Evolutionary conservation across 2,797 vertebrate genomes (phyloP).

Genomic region (Sebastes itinus): DNA sequence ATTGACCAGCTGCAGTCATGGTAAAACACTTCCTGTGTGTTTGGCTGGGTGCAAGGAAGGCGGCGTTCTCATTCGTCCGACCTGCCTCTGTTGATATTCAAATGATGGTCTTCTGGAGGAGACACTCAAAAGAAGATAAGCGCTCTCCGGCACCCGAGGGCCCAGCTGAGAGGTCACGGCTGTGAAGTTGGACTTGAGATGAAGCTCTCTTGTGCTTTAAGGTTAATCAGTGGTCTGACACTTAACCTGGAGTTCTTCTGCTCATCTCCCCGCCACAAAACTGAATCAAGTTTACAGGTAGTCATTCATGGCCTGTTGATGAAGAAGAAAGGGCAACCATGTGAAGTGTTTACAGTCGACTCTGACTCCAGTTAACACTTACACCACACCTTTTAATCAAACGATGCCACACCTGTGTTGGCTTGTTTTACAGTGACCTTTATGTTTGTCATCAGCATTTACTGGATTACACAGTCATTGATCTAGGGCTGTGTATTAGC

Average conservation of each 20-base stretch:
- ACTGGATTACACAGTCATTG: background rate
- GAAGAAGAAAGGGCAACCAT: slow-evolving; percentile 4
- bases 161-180: slow-evolving; percentile 57
- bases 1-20: slow-evolving; percentile 76
- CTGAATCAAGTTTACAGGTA: slow-evolving; percentile 3
- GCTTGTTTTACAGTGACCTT: slow-evolving; percentile 13
- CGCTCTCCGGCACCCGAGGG: slow-evolving; percentile 29
- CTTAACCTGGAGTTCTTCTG: slow-evolving; percentile 29
- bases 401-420: slow-evolving; percentile 30
- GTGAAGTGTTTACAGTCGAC: slow-evolving; percentile 17
- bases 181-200: slow-evolving; percentile 46
- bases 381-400: slow-evolving; percentile 45
- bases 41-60: slow-evolving; percentile 39
- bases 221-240: slow-evolving; percentile 49
- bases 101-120: slow-evolving; percentile 56
- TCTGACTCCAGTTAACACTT: slow-evolving; percentile 10
- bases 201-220: slow-evolving; percentile 57
- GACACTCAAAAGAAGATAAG: slow-evolving; percentile 48
- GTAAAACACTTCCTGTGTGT: slow-evolving; percentile 70
- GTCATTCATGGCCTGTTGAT: background rate
- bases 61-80: slow-evolving; percentile 24
- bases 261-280: slow-evolving; percentile 19
- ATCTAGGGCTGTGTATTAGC: background rate
- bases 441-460: slow-evolving; percentile 10
- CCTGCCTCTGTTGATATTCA: slow-evolving; percentile 67